Percentiles rank a stretch among this genome's conserved stretches.
These are phyloP conservation scores for Threskiornis aethiopicus DNA, from an alignment of 2,797 vertebrate genomes.

Conservation along the genomic window DNA sequence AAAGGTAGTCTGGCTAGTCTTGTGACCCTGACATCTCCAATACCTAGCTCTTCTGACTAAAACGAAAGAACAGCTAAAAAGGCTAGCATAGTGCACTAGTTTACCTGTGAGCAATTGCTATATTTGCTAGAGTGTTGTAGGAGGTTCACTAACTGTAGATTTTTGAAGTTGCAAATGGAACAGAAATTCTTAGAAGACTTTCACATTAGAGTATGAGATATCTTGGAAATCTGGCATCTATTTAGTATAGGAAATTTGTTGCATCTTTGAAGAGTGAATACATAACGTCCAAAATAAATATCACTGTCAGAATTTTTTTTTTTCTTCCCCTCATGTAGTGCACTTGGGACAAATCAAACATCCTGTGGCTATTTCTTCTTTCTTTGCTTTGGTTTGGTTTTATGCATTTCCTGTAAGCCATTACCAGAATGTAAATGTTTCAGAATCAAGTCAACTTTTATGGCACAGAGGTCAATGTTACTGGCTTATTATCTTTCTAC, in stretches of 20 bases:
- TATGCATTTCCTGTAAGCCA: not conserved
- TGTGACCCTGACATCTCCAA: not conserved
- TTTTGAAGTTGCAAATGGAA: not conserved
- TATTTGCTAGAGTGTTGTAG: not conserved
- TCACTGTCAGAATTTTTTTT: not conserved
- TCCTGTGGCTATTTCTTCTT: not conserved
- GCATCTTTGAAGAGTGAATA: not conserved
- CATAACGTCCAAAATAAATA: not conserved
- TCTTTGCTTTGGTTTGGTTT: not conserved
- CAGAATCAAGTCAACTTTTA: not conserved
- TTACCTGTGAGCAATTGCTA: not conserved
- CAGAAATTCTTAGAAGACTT: not conserved
- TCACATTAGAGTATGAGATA: not conserved
- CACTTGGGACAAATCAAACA: not conserved
- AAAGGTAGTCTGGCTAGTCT: not conserved
- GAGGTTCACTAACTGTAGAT: not conserved
- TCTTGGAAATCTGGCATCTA: not conserved
- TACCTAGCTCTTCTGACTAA: not conserved
- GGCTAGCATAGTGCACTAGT: not conserved
- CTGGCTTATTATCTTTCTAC: not conserved
- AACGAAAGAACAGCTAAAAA: not conserved
- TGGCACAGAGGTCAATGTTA: not conserved
- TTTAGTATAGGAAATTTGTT: not conserved
- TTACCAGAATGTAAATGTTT: not conserved
- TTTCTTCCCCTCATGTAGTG: not conserved